These are phyloP conservation scores for Nixonia krombeini DNA, from an alignment of 1,140 invertebrate genomes.

Conservation along the genomic window DNA sequence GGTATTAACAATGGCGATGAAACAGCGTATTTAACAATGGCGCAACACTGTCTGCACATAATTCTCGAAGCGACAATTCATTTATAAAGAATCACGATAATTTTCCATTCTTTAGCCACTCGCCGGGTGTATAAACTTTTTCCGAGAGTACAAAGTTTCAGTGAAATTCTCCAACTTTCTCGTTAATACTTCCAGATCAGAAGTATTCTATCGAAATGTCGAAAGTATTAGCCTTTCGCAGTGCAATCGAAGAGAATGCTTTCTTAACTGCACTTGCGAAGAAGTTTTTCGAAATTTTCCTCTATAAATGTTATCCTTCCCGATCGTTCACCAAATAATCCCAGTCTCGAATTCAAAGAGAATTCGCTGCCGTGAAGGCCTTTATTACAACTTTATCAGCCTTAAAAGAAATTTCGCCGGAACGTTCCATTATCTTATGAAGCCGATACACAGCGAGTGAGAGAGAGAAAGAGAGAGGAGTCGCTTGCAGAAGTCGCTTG, in stretches of 20 bases:
- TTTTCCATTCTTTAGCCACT: neutral
- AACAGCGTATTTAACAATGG: too few species aligned
- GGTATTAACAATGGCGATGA: too few species aligned
- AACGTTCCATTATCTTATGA: too few species aligned
- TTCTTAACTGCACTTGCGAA: constrained; percentile 11
- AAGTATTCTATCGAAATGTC: constrained; percentile 4
- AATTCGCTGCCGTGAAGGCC: constrained; percentile 1
- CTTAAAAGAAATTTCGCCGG: constrained; percentile 11
- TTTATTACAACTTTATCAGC: too few species aligned
- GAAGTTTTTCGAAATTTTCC: constrained; percentile 7
- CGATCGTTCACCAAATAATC: constrained; percentile 6
- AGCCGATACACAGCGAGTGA: too few species aligned
- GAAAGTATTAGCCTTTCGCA: constrained; percentile 10
- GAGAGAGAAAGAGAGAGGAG: too few species aligned
- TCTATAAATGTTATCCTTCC: constrained; percentile 2
- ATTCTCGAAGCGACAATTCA: constrained; percentile 2
- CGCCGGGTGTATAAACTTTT: neutral
- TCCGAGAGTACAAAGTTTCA: constrained; percentile 3
- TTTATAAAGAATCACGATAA: constrained; percentile 1
- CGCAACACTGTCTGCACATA: neutral
- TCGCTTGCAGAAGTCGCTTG: too few species aligned
- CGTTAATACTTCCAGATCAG: constrained; percentile 10
- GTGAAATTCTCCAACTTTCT: constrained; percentile 5
- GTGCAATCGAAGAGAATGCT: constrained; percentile 10
- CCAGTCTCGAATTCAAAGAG: constrained; percentile 1